A percentile compares a stretch with the other conserved stretches of the same genome.
Evolutionary conservation across 2,797 vertebrate genomes (phyloP).

Genomic region (Mico argentatus): DNA sequence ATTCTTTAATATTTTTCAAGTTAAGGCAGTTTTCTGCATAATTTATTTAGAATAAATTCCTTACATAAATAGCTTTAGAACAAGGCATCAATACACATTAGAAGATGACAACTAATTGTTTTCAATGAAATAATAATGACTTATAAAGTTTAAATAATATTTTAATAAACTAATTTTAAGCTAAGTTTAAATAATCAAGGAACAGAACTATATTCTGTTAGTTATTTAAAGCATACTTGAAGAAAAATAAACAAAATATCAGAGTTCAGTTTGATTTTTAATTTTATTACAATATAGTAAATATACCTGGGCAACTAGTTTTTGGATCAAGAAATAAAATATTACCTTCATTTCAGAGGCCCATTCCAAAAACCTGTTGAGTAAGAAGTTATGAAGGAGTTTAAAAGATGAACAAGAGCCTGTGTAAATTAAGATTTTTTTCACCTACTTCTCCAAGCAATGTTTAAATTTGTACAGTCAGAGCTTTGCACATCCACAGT

Average conservation of each 20-base stretch:
- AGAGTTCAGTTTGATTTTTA: neutral
- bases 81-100: neutral
- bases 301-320: neutral
- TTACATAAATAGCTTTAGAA: neutral
- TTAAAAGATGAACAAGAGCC: neutral
- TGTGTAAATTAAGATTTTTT: neutral
- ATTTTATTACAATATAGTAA: neutral
- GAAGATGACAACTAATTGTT: neutral
- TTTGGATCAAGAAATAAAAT: neutral
- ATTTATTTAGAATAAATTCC: neutral
- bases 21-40: neutral
- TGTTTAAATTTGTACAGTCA: neutral
- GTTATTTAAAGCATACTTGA: neutral
- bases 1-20: neutral
- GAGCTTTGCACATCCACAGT: no score
- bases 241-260: neutral
- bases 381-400: neutral
- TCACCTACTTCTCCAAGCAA: neutral
- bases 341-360: neutral
- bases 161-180: neutral
- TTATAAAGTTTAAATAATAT: slow-evolving; percentile 3
- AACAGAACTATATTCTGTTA: neutral
- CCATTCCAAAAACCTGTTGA: neutral
- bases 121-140: slow-evolving; percentile 57
- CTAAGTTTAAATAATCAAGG: neutral